Evolutionary conservation across 2,113 vertebrate genomes (phyloP).

Genomic region (Seriola quinqueradiata): DNA sequence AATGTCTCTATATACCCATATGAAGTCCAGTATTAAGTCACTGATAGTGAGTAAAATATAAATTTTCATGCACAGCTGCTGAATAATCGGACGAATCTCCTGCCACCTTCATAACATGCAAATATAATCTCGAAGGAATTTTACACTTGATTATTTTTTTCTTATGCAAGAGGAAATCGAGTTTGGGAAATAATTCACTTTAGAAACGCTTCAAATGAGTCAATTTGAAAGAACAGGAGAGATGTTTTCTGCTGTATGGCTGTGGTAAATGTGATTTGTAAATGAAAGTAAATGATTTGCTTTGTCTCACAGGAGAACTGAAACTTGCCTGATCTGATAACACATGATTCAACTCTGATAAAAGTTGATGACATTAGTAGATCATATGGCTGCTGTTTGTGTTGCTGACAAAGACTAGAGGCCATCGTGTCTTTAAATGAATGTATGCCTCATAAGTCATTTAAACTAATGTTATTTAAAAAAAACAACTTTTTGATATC

Average conservation of each 20-base stretch:
- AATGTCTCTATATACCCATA: background rate
- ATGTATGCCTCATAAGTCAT: background rate
- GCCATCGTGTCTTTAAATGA: background rate
- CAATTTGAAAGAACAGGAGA: background rate
- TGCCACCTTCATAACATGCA: constrained; percentile 7
- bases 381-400: background rate
- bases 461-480: background rate
- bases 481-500: background rate
- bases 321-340: background rate
- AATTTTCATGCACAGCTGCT: constrained; percentile 1
- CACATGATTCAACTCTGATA: constrained; percentile 4
- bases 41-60: constrained; percentile 26
- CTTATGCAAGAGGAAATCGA: constrained; percentile 5
- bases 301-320: constrained; percentile 11
- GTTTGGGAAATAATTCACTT: constrained; percentile 30
- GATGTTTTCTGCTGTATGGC: background rate
- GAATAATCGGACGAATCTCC: constrained; percentile 17
- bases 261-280: background rate
- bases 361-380: background rate
- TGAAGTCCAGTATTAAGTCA: background rate
- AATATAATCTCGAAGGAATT: constrained; percentile 22
- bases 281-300: constrained; percentile 12
- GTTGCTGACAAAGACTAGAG: background rate
- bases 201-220: constrained; percentile 14
- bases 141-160: constrained; percentile 12